Evolutionary conservation across 2,888 invertebrate species (phyloP), one percentile per base, ranked within the genome.

Genomic region (Atherix ibis): DNA sequence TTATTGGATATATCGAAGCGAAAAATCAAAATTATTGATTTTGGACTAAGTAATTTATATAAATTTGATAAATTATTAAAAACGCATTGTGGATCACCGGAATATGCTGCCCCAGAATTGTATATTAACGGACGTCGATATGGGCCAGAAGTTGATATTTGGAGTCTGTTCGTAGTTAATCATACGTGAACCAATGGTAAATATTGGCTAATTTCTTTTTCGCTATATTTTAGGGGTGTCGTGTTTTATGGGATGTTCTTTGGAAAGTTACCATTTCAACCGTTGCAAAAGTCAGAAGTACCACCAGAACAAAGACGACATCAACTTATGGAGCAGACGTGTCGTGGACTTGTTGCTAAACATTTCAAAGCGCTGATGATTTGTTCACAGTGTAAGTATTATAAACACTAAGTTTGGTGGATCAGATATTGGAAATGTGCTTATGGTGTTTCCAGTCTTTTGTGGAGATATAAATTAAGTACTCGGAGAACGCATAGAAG

Each of bases 91-190:
- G 81, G 81, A 30, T 80, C 80, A 19, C 73, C 80, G 9, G 81
- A 81, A 58, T 81, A 81, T 56, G 81, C 80, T 2, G 80, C 81
- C 27, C 81, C 81, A 0, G 80, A 81, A 57, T 64, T 81, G 39
- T 80, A 81, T 52, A 63, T 73, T 13, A 70, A 71, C 46, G 73
- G 73, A 19, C 67, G 70, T 36, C 67, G 67, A 40, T 81, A 81
- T 56, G 80, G 80, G 27, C 73, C 79, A 6, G 79, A 78, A 58
- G 75, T 81, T 30, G 81, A 81, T 56, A 64, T 81, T 30, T 81
- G 81, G 81, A 81, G 80, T 59, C 63, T 78, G 76, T 77, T 47
- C 22, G 28, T 28, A 28, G 34, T 18, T 34, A 28, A 24, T 29
- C n/a, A n/a, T n/a, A n/a, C n/a, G n/a, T n/a, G n/a, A n/a, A n/a